Conservation (phyloP, 2,113 vertebrate genomes). For the Chelonoidis abingdonii region DNA sequence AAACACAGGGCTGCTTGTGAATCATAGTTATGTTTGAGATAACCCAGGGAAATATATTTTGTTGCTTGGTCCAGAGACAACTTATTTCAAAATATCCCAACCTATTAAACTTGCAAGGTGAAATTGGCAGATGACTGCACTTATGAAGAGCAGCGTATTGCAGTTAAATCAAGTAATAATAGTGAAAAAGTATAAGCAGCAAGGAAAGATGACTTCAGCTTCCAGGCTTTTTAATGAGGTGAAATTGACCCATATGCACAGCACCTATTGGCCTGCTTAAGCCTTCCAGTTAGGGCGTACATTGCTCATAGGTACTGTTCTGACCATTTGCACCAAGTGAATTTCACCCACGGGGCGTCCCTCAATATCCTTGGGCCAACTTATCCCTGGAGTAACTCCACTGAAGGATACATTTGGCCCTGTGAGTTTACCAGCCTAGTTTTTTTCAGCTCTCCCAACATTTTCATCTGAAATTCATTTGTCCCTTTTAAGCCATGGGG, state of each 20-base stretch:
- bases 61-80: background rate
- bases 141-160: background rate
- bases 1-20: background rate
- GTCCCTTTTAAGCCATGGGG: background rate
- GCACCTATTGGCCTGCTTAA: background rate
- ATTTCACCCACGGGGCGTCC: background rate
- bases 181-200: background rate
- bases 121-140: background rate
- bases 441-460: background rate
- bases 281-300: background rate
- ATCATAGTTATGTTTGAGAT: background rate
- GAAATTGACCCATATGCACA: background rate
- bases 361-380: background rate
- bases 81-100: background rate
- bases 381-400: background rate
- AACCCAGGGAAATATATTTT: background rate
- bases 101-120: background rate
- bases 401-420: background rate
- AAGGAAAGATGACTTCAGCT: background rate
- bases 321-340: background rate
- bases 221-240: background rate
- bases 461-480: background rate
- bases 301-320: background rate
- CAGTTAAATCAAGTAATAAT: constrained; percentile 1
- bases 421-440: background rate